Percentiles rank a stretch among this genome's conserved stretches.
phyloP scores from a whole-genome alignment of 2,113 vertebrate species.

The Chaetorhynchus papuensis region DNA sequence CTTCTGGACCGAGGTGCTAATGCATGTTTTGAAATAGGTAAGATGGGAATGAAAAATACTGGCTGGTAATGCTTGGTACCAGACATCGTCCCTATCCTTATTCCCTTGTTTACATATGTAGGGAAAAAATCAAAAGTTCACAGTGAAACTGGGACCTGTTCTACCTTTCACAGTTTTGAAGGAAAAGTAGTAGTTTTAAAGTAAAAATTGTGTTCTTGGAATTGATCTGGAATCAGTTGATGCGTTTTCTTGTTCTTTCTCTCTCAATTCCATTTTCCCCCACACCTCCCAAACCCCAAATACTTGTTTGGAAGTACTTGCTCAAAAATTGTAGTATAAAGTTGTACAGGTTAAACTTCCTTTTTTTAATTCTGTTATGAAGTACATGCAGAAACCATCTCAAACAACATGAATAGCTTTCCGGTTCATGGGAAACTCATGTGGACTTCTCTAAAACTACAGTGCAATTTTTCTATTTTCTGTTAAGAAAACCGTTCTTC shows the following conservation, averaged over 20 bases:
- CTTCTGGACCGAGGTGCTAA: slow-evolving; percentile 89
- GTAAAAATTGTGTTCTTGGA: background rate
- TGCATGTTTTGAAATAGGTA: slow-evolving; percentile 88
- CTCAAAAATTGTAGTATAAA: background rate
- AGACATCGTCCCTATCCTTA: background rate
- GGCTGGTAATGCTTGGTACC: background rate
- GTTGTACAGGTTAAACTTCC: background rate
- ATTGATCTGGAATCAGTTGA: background rate
- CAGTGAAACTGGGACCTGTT: background rate
- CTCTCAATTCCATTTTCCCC: background rate
- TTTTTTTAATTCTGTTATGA: background rate
- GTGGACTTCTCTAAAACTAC: background rate
- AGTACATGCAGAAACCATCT: background rate
- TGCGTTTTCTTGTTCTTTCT: background rate
- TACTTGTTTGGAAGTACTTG: background rate
- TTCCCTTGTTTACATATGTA: background rate
- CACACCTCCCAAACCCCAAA: background rate
- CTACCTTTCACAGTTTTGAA: background rate
- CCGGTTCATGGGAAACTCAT: background rate
- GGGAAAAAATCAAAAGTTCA: background rate
- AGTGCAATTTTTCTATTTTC: background rate
- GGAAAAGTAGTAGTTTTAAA: background rate
- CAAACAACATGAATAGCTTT: background rate
- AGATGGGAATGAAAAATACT: background rate
- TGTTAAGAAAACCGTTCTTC: background rate